These are phyloP conservation scores for Drosophila leontia DNA, from an alignment of 1,140 invertebrate species.

Conservation along the genomic window DNA sequence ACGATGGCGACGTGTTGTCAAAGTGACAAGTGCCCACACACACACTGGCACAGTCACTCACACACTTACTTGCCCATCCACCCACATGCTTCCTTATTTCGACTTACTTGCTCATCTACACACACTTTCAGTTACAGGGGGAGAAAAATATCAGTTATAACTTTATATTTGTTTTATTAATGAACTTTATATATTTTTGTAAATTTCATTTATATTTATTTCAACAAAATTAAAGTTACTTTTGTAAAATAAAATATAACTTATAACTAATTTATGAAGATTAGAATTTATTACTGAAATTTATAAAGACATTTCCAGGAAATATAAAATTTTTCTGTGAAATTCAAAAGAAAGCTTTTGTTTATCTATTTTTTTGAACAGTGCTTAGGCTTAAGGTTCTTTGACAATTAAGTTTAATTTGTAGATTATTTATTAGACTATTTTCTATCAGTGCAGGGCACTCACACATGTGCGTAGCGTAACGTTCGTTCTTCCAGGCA, in stretches of 20 bases:
- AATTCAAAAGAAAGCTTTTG: not conserved
- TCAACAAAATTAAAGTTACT: no score
- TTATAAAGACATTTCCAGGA: no score
- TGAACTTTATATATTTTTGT: no score
- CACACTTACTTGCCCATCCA: conserved; percentile 40
- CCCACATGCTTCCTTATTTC: conserved; percentile 16
- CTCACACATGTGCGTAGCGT: conserved; percentile 51
- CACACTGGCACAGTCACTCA: conserved; percentile 36
- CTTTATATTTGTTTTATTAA: no score
- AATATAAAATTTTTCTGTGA: no score
- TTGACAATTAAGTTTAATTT: not conserved
- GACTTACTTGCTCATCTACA: conserved; percentile 18
- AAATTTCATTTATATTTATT: no score
- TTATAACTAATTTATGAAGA: no score
- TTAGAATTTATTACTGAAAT: no score
- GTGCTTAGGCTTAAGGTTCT: fast-evolving
- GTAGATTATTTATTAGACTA: not conserved
- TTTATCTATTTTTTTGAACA: not conserved
- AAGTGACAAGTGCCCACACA: conserved; percentile 57
- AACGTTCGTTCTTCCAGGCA: conserved; percentile 45
- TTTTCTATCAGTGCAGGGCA: conserved; percentile 1
- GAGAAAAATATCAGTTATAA: not conserved
- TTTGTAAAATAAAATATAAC: no score
- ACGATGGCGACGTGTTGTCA: conserved; percentile 58
- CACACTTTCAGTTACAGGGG: not conserved